Evolutionary conservation across 2,113 vertebrate genomes (phyloP), one percentile per base, ranked within the genome.

Genomic region (Philantomba maxwellii): DNA sequence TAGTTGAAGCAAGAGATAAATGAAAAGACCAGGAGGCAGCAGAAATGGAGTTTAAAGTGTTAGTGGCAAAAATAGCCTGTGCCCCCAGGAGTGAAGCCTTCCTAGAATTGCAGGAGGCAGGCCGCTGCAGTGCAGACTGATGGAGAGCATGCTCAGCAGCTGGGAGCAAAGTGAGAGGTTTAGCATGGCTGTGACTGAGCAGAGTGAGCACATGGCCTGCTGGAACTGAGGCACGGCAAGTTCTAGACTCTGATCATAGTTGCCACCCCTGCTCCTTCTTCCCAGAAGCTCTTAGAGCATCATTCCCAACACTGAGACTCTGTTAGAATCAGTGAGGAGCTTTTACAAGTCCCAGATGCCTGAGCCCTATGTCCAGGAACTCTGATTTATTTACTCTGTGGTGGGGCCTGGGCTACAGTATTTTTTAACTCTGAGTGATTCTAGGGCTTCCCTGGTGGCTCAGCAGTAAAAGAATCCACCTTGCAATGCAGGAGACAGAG

Each of bases 351-450:
- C 70, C 43, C 57, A 26, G 36, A 28, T 47, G 49, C n/a, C 33
- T 53, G 14, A 43, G 23, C 21, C 47, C 14, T 36, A 10, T 58
- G 39, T 33, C 70, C 28, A 51, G 26, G 57, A 82, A 30, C 45
- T 97, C 43, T 91, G 28, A 82, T 93, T 91, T 89, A 82, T 64
- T 94, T 58, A 47, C 33, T 91, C 73, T 89, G 5, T 55, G 49
- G 58, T 83, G 25, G 47, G 28, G 11, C 53, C n/a, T 92, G n/a
- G 21, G 30, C 30, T 80, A 9, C 2, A 36, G 19, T 53, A 12
- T 36, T 77, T 82, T 82, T 64, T 5, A 83, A 57, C 6, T 89
- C 19, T 30, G 47, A 87, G 11, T 75, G 13, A 53, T 80, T 75
- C 43, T 39, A 81, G 11, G 36, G 2, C 70, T 43, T 75, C 70